Base-by-base conservation (phyloP, 2,797 vertebrate species). In the Leptoclinus maculatus region DNA sequence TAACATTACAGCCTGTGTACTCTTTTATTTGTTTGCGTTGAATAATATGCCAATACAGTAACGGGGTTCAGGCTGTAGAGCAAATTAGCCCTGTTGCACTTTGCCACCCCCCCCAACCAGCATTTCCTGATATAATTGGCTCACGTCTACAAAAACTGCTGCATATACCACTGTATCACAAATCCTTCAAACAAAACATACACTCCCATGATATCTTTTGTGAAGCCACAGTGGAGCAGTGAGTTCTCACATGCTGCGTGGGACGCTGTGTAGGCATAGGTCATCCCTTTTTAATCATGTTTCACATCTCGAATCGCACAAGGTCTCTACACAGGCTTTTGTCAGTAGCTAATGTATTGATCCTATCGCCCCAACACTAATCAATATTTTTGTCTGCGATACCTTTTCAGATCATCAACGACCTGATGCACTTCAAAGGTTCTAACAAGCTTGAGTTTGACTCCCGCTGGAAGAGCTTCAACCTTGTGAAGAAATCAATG, bases 361-460 rank as follows among this genome's bases (percentile, higher is more conserved):
- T 76, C 14, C 12, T 4, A 4, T 54, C 5, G 1, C 2, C 19
- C 29, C 27, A 66, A n/a, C 38, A 77, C 70, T 58, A 76, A 70
- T 79, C 51, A 69, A 23, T 72, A 41, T 53, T 51, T 75, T 66
- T 65, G 14, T 81, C 29, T 83, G n/a, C 34, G 23, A 58, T 76
- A 10, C 81, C 54, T 84, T 84, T 88, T 73, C 94, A 99, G 98
- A 98, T 99, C 45, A 98, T 99, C 88, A 97, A 96, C 74, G 97
- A 99, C 84, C 94, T 99, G 88, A 91, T 99, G 80, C 97, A 98
- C 49, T 99, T 99, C 82, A 98, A 97, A 93, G 98, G 98, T 58
- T 98, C 97, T 83, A 97, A 99, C 91, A 99, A 98, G 76, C 96
- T 97, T n/a, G 98, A 99, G 92, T 99, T 99, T 93, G 97, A 99